These are phyloP conservation scores for Sarcophaga carnaria DNA, from an alignment of 2,888 invertebrate species.

Conservation along the genomic window DNA sequence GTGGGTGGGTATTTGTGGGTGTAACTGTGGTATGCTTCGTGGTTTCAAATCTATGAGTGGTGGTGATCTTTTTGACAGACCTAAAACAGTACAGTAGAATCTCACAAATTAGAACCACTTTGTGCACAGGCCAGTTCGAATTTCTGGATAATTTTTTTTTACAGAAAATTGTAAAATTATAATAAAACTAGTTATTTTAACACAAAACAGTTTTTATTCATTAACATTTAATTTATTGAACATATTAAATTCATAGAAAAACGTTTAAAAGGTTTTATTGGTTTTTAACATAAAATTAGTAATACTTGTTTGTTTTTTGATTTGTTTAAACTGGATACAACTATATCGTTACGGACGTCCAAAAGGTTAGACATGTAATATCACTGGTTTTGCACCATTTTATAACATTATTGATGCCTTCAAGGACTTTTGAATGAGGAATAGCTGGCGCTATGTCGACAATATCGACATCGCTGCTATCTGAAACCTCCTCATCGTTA, in stretches of 20 bases:
- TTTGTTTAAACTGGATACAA: slow-evolving; percentile 50
- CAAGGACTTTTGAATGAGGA: slow-evolving; percentile 45
- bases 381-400: slow-evolving; percentile 51
- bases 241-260: slow-evolving; percentile 22
- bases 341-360: slow-evolving; percentile 51
- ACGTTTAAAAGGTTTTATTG: slow-evolving; percentile 7
- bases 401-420: slow-evolving; percentile 50
- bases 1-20: too few species aligned
- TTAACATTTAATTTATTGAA: background rate
- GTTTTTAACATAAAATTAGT: slow-evolving; percentile 44
- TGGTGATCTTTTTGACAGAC: too few species aligned
- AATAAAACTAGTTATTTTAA: too few species aligned
- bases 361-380: slow-evolving; percentile 26
- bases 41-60: too few species aligned
- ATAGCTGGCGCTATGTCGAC: slow-evolving; percentile 11
- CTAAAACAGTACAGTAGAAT: too few species aligned
- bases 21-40: too few species aligned
- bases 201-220: too few species aligned
- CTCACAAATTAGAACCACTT: too few species aligned
- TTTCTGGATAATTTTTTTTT: too few species aligned
- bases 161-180: too few species aligned
- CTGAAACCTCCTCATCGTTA: slow-evolving; percentile 35
- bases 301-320: slow-evolving; percentile 51
- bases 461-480: too few species aligned
- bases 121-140: too few species aligned